Base-by-base conservation (phyloP, 2,797 vertebrate genomes). In the Setipinna tenuifilis region DNA sequence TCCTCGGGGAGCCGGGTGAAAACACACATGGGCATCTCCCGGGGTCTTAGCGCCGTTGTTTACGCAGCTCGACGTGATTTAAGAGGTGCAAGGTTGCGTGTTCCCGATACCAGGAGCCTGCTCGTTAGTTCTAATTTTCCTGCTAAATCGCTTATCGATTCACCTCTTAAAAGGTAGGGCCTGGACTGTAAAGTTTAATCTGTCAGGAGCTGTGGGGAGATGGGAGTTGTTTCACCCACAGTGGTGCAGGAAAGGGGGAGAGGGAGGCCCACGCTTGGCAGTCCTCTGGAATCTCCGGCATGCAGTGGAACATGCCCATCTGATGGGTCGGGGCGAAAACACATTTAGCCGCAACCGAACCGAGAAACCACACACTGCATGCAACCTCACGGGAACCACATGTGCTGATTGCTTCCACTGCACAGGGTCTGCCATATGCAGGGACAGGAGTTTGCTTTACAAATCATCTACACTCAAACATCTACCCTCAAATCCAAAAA, bases 121-220 rank as follows among this genome's bases (percentile, higher is more conserved):
- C 61, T 78, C 71, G 17, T 78, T 78, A 78, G 71, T 78, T 78
- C 31, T 78, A 78, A 78, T 78, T 78, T 78, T 78, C 17, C 31
- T 78, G 35, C 71, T 78, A 78, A 78, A 78, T 78, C 71, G 71
- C 71, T 44, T 78, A 78, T 78, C 17, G 71, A 78, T 78, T 78
- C 71, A 44, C 35, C 71, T 78, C 71, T 78, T 78, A 78, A 78
- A 78, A 78, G 71, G 71, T 44, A 78, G 71, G 71, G 71, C 35
- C 71, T 78, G 35, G 35, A 78, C 71, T 41, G 31, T 19, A 19
- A 78, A 41, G 71, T 78, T 78, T 41, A 78, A 78, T 44, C 71
- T 78, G 71, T 41, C 31, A 54, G 50, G 50, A 54, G 50, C 50
- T 41, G 35, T 41, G 35, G 50, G 50, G 50, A 54, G 50, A 54